Base-by-base conservation (phyloP, 2,797 vertebrate genomes). In the Lepus townsendii region DNA sequence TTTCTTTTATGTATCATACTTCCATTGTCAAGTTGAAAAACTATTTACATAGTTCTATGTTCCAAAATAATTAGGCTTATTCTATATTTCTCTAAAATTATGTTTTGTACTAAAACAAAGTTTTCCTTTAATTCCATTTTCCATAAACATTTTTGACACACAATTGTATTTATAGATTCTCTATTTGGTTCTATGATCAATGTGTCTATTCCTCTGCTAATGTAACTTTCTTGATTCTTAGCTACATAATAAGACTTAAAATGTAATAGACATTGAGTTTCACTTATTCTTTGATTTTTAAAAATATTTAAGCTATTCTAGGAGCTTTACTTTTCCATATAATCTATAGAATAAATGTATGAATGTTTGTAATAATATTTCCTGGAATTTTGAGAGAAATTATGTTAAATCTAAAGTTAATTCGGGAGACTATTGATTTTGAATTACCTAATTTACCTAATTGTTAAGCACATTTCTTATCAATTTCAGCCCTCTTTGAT, bases 11-110 rank as follows among this genome's bases (percentile, higher is more conserved):
- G 12, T 60, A 66, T 83, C 47, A 66, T 32, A 7, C 13, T 73
- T 72, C 72, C 66, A 17, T 5, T 72, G 10, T 68, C 38, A 78
- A 20, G 13, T 83, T 82, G 86, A 78, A 78, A 38, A 79, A 62
- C 50, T 91, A 19, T 50, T 72, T 57, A 73, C 30, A 16, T 62
- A 62, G 11, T 73, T 4, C 60, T 62, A 54, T 17, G 6, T 73
- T 52, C 42, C 57, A 72, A 73, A 83, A 24, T 66, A 57, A 52
- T 72, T 92, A 27, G 75, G 54, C 76, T 79, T 94, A 42, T 73
- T 22, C 4, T 69, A 4, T 72, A 71, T 78, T 83, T 77, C 10
- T 95, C 72, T 68, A 94, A 86, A 87, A 38, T 14, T 47, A 47
- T 47, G 42, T 9, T 47, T 47, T 47, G 42, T 47, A 47, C 42